Evolutionary conservation across 2,888 invertebrate genomes (phyloP), one percentile per base, ranked within the genome.

Genomic region (Boloria selene): DNA sequence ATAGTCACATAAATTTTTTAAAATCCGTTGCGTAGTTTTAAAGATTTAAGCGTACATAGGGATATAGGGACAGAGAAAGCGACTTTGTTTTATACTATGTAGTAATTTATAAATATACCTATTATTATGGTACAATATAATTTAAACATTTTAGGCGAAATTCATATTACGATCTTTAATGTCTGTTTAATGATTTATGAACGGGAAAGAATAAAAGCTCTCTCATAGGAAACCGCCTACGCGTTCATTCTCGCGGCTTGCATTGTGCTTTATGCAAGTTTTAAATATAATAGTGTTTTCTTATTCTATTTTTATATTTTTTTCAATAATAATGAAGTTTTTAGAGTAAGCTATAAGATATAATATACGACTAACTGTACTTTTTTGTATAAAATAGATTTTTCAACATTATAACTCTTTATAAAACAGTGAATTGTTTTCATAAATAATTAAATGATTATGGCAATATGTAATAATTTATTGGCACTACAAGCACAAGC

Each of bases 1-100:
- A 64, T 26, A 61, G 64, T 50, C n/a, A n/a, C 62, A 44, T 38
- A 47, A 47, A n/a, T 42, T 62, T 49, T 47, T 67, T 67, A 42
- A 58, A 68, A 51, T 49, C 38, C 56, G n/a, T n/a, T n/a, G n/a
- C n/a, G n/a, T n/a, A n/a, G n/a, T n/a, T n/a, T n/a, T n/a, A n/a
- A n/a, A n/a, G n/a, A n/a, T n/a, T n/a, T n/a, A n/a, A n/a, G n/a
- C n/a, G n/a, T n/a, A n/a, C n/a, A n/a, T n/a, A n/a, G n/a, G n/a
- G n/a, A n/a, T n/a, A n/a, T n/a, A n/a, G n/a, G n/a, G n/a, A n/a
- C n/a, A n/a, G n/a, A n/a, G n/a, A n/a, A n/a, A n/a, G n/a, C n/a
- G n/a, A n/a, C n/a, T n/a, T n/a, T n/a, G n/a, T n/a, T n/a, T n/a
- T n/a, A n/a, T n/a, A n/a, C n/a, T n/a, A n/a, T n/a, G n/a, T n/a